Evolutionary conservation across 37 sponge, comb jelly and placozoan species (phyloP), one percentile per base, ranked within the genome.

Genomic region (Geodia barretti): DNA sequence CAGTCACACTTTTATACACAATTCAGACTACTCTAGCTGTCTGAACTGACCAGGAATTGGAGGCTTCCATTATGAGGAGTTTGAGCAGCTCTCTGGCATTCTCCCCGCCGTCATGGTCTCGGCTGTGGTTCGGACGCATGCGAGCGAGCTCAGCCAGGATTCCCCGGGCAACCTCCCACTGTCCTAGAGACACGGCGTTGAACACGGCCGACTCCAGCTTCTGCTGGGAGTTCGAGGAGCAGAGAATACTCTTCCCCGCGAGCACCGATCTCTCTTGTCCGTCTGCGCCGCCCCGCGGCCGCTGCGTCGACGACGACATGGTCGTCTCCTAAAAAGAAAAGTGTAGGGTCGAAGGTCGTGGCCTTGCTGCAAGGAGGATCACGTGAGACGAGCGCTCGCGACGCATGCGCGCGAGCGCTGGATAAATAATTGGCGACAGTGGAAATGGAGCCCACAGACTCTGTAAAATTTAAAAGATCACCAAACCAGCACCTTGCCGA

Each of bases 111-210:
- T 7, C 14, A 7, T 7, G 11, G 4, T 80, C 77, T 42, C 77
- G 36, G 37, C 36, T 34, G 20, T 39, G 70, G 4, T 41, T 24
- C 24, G 61, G 60, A 24, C 33, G 32, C 1, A 32, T 77, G 1
- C 62, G 62, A 17, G 76, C 32, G 5, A 89, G 29, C 30, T 29
- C 19, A 0, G 26, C 28, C 31, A 94, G 61, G 35, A 68, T 60
- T 38, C 79, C 92, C 1, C 80, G 41, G 29, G 95, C 89, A 3
- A 83, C 61, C 68, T 95, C 95, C 95, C 92, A 95, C 64, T 95
- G 89, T 0, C 95, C 95, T 31, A 95, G 70, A 30, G 83, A 77
- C 28, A 88, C 34, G 60, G 39, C 37, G 64, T 95, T 95, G 35
- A 92, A 71, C 0, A 81, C 61, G 30, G 61, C 68, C 19, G 81